phyloP scores from a whole-genome alignment of 2,113 vertebrate species.

The Gambusia affinis region DNA sequence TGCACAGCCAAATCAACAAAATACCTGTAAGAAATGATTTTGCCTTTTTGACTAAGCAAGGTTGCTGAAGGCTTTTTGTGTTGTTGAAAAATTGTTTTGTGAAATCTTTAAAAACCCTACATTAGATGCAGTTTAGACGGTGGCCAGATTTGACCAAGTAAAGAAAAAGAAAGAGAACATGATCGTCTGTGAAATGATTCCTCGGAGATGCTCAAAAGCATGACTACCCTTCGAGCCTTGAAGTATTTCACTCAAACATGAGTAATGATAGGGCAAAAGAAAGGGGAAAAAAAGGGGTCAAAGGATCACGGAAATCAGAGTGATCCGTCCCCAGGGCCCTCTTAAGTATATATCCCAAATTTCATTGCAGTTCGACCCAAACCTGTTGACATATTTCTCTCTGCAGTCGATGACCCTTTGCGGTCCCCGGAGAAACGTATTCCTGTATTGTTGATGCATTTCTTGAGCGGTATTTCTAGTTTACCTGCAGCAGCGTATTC shows the following conservation, averaged over 20 bases:
- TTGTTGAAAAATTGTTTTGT: too few species aligned
- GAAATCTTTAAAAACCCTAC: too few species aligned
- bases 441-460: slow-evolving; percentile 3
- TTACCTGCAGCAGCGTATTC: slow-evolving; percentile 29
- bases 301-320: background rate
- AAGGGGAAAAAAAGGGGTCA: background rate
- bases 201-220: background rate
- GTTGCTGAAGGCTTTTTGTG: too few species aligned
- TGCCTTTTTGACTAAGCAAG: too few species aligned
- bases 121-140: too few species aligned
- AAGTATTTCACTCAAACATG: slow-evolving; percentile 3
- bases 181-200: background rate
- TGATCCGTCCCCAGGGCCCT: background rate
- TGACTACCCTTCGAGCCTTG: background rate
- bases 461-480: slow-evolving; percentile 14
- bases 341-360: background rate
- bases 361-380: background rate
- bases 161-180: background rate
- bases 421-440: background rate
- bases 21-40: too few species aligned
- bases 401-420: background rate
- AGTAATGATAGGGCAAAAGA: background rate
- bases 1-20: too few species aligned
- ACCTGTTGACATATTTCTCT: slow-evolving; percentile 9
- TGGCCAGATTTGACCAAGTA: background rate